Evolutionary conservation across 2,113 vertebrate genomes (phyloP).

Genomic region (Odocoileus hemionus): DNA sequence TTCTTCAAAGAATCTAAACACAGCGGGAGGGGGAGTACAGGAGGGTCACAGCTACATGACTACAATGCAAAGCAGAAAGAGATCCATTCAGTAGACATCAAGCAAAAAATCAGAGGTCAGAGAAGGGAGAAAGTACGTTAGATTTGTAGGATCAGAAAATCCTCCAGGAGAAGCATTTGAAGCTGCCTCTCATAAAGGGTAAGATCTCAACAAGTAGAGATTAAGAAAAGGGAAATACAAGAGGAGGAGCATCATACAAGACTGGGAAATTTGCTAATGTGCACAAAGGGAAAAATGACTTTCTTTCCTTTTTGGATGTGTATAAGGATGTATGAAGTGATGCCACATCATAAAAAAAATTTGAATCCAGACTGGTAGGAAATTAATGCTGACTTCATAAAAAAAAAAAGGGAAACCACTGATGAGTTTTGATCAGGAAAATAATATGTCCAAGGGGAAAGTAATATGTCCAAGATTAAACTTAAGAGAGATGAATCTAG

Average conservation of each 20-base stretch:
- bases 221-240: neutral
- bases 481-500: conserved; percentile 1
- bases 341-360: neutral
- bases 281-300: neutral
- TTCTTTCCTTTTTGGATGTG: neutral
- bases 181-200: neutral
- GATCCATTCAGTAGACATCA: neutral
- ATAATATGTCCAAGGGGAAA: neutral
- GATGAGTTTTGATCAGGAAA: neutral
- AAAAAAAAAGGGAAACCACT: neutral
- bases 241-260: neutral
- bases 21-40: neutral
- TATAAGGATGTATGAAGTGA: neutral
- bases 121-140: neutral
- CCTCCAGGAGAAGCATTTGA: neutral
- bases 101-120: neutral
- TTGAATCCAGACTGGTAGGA: neutral
- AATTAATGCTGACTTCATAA: conserved; percentile 12
- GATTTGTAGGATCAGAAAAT: neutral
- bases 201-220: neutral
- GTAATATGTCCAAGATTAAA: neutral
- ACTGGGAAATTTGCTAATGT: neutral
- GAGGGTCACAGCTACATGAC: neutral
- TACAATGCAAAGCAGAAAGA: neutral
- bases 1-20: conserved; percentile 4